Evolutionary conservation across 2,888 invertebrate species (phyloP).

Genomic region (Endomychus coccineus): DNA sequence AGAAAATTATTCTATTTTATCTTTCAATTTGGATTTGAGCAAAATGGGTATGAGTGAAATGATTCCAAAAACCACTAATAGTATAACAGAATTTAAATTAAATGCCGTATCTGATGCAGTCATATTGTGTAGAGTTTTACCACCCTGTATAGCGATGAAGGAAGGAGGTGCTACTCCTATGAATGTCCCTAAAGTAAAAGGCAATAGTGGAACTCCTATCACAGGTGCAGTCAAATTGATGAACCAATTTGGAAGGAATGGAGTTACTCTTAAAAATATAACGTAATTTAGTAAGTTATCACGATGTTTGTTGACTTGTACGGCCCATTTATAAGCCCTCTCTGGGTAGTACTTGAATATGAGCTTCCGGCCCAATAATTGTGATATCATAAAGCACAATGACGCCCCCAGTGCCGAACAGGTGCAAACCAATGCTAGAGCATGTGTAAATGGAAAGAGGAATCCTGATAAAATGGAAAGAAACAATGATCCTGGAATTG

Average conservation of each 20-base stretch:
- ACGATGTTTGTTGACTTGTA: slow-evolving; percentile 75
- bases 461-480: slow-evolving; percentile 95
- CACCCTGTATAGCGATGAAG: slow-evolving; percentile 95
- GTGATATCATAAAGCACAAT: slow-evolving; percentile 89
- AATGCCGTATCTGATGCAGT: slow-evolving; percentile 82
- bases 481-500: slow-evolving; percentile 98
- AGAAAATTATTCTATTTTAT: slow-evolving; percentile 62
- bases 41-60: slow-evolving; percentile 83
- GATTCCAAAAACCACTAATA: slow-evolving; percentile 71
- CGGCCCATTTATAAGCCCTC: slow-evolving; percentile 76
- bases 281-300: slow-evolving; percentile 92
- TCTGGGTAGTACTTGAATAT: slow-evolving; percentile 85
- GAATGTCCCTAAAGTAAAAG: slow-evolving; percentile 94
- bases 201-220: slow-evolving; percentile 85
- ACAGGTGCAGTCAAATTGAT: slow-evolving; percentile 95
- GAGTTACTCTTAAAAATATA: slow-evolving; percentile 89
- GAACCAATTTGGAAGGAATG: slow-evolving; percentile 98
- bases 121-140: slow-evolving; percentile 89
- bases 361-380: slow-evolving; percentile 77
- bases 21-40: slow-evolving; percentile 69
- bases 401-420: slow-evolving; percentile 96
- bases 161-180: slow-evolving; percentile 95
- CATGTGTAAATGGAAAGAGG: slow-evolving; percentile 87
- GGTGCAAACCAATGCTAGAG: slow-evolving; percentile 78
- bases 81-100: slow-evolving; percentile 77